Evolutionary conservation across 2,797 vertebrate species (phyloP).

Genomic region (Aldrovandia affinis): DNA sequence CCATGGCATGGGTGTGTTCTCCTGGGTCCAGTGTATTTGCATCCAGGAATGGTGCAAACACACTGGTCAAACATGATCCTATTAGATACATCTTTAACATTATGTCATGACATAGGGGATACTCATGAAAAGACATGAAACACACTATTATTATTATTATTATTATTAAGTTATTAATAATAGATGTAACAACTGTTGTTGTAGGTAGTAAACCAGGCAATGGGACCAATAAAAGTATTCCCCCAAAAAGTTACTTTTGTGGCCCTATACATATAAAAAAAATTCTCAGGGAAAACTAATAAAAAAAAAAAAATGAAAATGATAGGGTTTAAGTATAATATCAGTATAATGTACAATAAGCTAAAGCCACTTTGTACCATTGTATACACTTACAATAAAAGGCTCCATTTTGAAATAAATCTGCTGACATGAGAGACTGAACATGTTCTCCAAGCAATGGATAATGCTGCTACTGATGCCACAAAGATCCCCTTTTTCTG

Average conservation of each 20-base stretch:
- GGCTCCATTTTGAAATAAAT: not conserved
- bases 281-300: not conserved
- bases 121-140: not conserved
- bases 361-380: conserved; percentile 5
- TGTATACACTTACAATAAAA: conserved; percentile 10
- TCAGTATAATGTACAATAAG: not conserved
- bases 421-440: not conserved
- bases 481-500: not conserved
- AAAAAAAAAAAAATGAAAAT: not conserved
- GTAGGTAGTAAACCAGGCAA: not conserved
- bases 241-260: not conserved
- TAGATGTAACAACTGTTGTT: not conserved
- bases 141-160: too few relatives aligned
- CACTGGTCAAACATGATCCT: not conserved
- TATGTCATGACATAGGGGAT: not conserved
- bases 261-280: not conserved
- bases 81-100: not conserved
- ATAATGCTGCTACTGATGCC: not conserved
- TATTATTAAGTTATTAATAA: not conserved
- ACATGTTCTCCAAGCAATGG: not conserved
- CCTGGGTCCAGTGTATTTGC: not conserved
- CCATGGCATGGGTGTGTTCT: not conserved
- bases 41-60: too few relatives aligned
- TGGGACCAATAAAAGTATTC: not conserved
- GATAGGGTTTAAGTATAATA: not conserved